Base-by-base conservation (phyloP, 1,140 invertebrate species). In the Neodiprion pinetum region DNA sequence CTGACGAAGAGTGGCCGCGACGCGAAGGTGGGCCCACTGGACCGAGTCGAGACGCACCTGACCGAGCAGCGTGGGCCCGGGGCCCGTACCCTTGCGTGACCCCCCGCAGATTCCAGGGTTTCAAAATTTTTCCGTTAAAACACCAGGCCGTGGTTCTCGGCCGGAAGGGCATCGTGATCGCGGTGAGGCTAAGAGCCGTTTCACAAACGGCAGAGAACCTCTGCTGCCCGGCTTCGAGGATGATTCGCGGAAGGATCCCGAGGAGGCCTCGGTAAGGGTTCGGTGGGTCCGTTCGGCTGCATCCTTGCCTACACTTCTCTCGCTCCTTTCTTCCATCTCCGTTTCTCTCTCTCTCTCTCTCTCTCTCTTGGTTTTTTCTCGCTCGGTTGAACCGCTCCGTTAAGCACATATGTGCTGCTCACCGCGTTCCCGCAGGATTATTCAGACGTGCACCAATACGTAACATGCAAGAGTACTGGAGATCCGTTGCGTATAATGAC, bases 301-400 rank as follows among this genome's bases (percentile, higher is more conserved):
- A 40, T 40, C 28, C 28, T 40, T 40, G 28, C 28, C 28, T 40
- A 28, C 47, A 80, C 53, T 78, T 79, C 78, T 14, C 10, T 68
- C 70, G 47, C n/a, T 47, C 65, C 48, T 17, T 66, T 9, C 69
- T 12, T 9, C 28, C 66, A 74, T 53, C 48, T 10, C 49, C 67
- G n/a, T 53, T 61, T 12, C 47, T 47, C 65, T 17, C 70, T 71
- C 76, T 68, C 49, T 69, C 61, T 70, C 53, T 72, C 66, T 75
- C 49, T 73, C 53, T 70, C 23, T 49, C 73, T 71, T 71, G 21
- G 69, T 67, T 40, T 9, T 70, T 50, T 71, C 74, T 50, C 67
- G 68, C 23, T 70, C 70, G 66, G 50, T 65, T 4, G 53, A 71
- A 75, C 67, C 71, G 28, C 28, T 40, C 28, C 1, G 28, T 40